phyloP scores from a whole-genome alignment of 2,113 vertebrate genomes.

The Otocyon megalotis region DNA sequence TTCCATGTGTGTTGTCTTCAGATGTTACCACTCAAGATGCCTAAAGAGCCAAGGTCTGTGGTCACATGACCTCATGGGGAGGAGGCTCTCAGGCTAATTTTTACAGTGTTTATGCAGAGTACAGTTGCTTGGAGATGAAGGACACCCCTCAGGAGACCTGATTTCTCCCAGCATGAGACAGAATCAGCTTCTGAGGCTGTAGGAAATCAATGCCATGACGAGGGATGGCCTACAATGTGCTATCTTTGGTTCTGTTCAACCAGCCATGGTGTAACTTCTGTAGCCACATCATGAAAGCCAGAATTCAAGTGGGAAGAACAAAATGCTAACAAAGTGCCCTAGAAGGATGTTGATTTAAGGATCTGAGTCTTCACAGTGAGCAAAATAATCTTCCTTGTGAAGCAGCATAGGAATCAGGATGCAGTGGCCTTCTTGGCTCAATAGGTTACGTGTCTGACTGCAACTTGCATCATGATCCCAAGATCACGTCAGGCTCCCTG shows the following conservation, averaged over 20 bases:
- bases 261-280: neutral
- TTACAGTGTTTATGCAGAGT: neutral
- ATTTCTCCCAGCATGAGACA: neutral
- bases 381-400: too few species aligned
- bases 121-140: neutral
- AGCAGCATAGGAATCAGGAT: too few species aligned
- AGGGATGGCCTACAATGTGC: neutral
- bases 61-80: neutral
- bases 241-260: neutral
- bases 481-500: too few species aligned
- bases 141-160: neutral
- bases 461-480: too few species aligned
- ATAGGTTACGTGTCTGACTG: too few species aligned
- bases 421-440: too few species aligned
- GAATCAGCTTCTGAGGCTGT: neutral
- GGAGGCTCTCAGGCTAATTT: neutral
- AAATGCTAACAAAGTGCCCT: neutral
- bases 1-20: neutral
- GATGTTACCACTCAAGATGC: neutral
- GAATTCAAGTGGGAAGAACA: neutral
- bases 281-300: neutral
- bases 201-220: neutral
- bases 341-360: too few species aligned
- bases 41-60: neutral
- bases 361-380: too few species aligned